A percentile compares a stretch with the other conserved stretches of the same genome.
These are phyloP conservation scores for Papilio polyxenes DNA, from an alignment of 1,140 invertebrate species.

Conservation along the genomic window DNA sequence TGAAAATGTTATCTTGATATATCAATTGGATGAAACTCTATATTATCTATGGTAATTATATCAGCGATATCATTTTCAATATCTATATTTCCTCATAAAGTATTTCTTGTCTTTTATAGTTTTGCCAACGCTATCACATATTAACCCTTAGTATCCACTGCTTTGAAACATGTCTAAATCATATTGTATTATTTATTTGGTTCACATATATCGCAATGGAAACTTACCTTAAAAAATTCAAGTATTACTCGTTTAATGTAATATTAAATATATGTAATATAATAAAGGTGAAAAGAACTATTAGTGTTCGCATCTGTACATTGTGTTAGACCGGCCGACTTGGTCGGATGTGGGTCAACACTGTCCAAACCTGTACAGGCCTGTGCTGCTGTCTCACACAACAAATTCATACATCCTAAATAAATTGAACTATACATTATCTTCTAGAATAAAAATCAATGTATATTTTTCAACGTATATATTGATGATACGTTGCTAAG, in stretches of 20 bases:
- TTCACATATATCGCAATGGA: too few relatives aligned
- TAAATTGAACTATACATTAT: background rate
- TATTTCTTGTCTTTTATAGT: background rate
- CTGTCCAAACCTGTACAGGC: constrained; percentile 60
- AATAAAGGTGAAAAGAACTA: constrained; percentile 45
- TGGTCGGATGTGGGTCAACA: constrained; percentile 70
- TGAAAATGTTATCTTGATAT: background rate
- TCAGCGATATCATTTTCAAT: background rate
- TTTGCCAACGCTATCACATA: too few relatives aligned
- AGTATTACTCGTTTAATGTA: background rate
- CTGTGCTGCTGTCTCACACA: background rate
- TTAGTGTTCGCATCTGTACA: constrained; percentile 54
- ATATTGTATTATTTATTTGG: too few relatives aligned
- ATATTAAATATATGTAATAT: background rate
- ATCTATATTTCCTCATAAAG: background rate
- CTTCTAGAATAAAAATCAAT: background rate
- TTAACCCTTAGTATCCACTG: too few relatives aligned
- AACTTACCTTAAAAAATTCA: too few relatives aligned
- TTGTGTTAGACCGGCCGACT: constrained; percentile 50
- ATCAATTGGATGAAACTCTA: background rate
- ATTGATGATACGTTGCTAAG: background rate
- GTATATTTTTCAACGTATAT: background rate
- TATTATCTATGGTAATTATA: background rate
- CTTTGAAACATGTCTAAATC: too few relatives aligned
- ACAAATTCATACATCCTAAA: background rate